Conservation (phyloP, 2,113 vertebrate genomes). For the Coptodon rendalli region DNA sequence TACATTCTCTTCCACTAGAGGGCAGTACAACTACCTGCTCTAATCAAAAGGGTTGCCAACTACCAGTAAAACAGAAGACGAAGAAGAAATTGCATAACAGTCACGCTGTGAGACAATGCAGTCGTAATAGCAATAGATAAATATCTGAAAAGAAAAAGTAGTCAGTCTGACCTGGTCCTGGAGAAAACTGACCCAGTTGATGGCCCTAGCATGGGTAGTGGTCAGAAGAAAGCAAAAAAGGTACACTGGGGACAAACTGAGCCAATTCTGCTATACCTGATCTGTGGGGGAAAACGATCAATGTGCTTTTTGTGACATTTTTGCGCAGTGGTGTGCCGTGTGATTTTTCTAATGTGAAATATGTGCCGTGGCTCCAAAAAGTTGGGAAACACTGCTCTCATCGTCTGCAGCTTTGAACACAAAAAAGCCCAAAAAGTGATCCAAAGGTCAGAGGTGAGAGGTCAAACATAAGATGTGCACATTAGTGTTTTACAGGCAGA, state of each 20-base stretch:
- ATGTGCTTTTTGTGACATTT: background rate
- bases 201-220: background rate
- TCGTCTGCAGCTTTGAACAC: background rate
- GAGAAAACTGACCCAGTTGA: background rate
- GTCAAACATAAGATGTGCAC: background rate
- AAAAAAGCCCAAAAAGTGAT: background rate
- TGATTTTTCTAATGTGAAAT: background rate
- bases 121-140: too few species aligned
- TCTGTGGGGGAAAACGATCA: fast-evolving
- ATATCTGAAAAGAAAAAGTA: too few species aligned
- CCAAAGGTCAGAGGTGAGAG: background rate
- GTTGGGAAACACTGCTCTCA: background rate
- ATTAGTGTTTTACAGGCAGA: background rate
- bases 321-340: background rate
- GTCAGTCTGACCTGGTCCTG: too few species aligned
- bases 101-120: too few species aligned
- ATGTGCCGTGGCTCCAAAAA: fast-evolving
- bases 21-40: background rate
- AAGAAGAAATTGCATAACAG: too few species aligned
- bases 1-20: background rate
- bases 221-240: fast-evolving
- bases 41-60: too few species aligned
- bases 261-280: fast-evolving
- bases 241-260: background rate
- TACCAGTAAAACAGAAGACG: too few species aligned